A percentile compares a stretch with the other conserved stretches of the same genome.
phyloP scores from a whole-genome alignment of 2,888 invertebrate genomes.

The Reticulitermes lucifugus region DNA sequence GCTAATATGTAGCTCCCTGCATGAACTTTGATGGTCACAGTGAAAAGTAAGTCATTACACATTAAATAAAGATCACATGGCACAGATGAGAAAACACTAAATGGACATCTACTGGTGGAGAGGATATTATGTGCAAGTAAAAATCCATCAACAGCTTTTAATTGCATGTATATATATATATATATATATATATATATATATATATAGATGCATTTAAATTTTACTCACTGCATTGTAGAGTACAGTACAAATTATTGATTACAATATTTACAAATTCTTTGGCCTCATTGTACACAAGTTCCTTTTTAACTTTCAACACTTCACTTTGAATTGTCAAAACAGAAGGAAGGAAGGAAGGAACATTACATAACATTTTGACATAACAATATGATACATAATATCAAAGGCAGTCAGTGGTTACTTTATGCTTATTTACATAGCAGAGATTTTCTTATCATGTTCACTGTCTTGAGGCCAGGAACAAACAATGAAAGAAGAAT shows the following conservation, averaged over 20 bases:
- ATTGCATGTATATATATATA: background rate
- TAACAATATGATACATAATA: slow-evolving; percentile 32
- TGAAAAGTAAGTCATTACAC: no score
- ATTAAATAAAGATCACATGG: no score
- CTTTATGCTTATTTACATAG: slow-evolving; percentile 12
- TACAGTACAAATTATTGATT: slow-evolving; percentile 39
- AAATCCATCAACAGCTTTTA: background rate
- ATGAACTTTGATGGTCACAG: no score
- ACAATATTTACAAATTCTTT: slow-evolving; percentile 41
- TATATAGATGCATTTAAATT: slow-evolving; percentile 6
- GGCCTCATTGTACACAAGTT: slow-evolving; percentile 41
- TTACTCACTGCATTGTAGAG: slow-evolving; percentile 11
- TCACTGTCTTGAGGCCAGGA: slow-evolving; percentile 6
- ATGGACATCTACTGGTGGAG: no score
- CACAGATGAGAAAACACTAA: no score
- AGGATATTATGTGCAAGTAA: background rate
- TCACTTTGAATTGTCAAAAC: background rate
- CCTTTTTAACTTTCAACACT: background rate
- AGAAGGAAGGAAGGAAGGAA: background rate
- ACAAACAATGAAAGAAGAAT: background rate
- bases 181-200: background rate
- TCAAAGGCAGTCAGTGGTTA: slow-evolving; percentile 21
- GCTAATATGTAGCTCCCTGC: no score
- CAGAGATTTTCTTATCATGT: background rate
- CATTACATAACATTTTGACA: background rate